Conservation (phyloP, 2,113 vertebrate genomes). For the Mandrillus leucophaeus region DNA sequence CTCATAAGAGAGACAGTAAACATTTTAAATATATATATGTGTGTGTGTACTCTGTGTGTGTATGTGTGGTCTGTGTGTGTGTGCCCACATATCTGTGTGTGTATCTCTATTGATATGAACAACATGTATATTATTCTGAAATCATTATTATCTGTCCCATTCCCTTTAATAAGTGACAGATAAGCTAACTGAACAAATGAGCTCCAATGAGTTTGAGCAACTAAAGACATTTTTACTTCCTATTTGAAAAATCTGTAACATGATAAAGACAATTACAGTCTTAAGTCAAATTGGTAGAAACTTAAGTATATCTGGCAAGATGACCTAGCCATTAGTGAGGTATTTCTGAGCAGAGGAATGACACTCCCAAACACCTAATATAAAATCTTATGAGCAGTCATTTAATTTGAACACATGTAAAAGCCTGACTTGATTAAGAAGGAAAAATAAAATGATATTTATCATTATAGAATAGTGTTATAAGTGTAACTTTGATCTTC, state of each 20-base stretch:
- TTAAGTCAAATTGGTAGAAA: constrained; percentile 5
- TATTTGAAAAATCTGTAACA: neutral
- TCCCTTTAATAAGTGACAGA: neutral
- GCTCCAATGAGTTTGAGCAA: neutral
- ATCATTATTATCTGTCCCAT: neutral
- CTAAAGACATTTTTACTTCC: neutral
- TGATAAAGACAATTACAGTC: neutral
- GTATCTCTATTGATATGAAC: neutral
- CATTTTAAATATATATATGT: neutral
- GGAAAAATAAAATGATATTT: neutral
- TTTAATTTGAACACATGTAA: neutral
- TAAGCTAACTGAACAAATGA: neutral
- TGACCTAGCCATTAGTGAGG: neutral
- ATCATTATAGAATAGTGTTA: neutral
- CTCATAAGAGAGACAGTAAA: neutral
- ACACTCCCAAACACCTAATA: neutral
- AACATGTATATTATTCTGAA: neutral
- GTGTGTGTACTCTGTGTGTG: neutral
- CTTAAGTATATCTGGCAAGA: neutral
- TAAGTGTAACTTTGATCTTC: neutral
- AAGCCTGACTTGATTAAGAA: neutral
- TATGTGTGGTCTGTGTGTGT: no score
- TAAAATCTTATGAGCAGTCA: neutral
- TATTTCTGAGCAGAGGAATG: neutral
- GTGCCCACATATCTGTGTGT: rapidly evolving